Evolutionary conservation across 2,113 vertebrate species (phyloP), one percentile per base, ranked within the genome.

Genomic region (Scomber colias): DNA sequence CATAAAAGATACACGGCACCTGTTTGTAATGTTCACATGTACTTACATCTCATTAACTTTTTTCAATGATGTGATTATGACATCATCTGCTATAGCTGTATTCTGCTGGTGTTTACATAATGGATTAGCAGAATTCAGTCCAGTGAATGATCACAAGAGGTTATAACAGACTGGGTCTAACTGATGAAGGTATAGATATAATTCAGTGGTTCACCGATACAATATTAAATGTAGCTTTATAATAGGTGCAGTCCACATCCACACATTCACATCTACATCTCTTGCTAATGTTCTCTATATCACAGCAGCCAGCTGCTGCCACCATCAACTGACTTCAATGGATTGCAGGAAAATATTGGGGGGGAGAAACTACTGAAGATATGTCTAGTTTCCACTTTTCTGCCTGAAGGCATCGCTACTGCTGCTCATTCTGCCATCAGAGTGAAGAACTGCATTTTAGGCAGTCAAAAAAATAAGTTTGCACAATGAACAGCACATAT

Each of bases 351-450:
- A 11, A 81, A 63, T 51, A 21, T 31, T 44, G 54, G 50, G 46
- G 27, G 24, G 27, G 35, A 66, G 57, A 56, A 40, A 40, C 35
- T 40, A 40, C 62, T 54, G 54, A 44, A 84, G 66, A 80, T 71
- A 77, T 62, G 76, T 55, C 79, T n/a, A 79, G 61, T 48, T 7
- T 60, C 48, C 12, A 45, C 40, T 62, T 53, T 65, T 11, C 72
- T 30, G 71, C 84, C 84, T 57, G 5, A 40, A 82, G 81, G 55
- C 81, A 81, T 79, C 75, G 4, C 67, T 11, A 10, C 62, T 49
- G 57, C 61, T 63, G 57, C 61, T 63, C 49, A 17, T 44, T 45
- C 56, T 76, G 67, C 56, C 48, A 67, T 45, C 14, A 2, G n/a
- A 61, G 27, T 16, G n/a, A 4, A 63, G 14, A 57, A 45, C 68